Conservation (phyloP, 2,888 invertebrate species). For the Bruchidius siliquastri region DNA sequence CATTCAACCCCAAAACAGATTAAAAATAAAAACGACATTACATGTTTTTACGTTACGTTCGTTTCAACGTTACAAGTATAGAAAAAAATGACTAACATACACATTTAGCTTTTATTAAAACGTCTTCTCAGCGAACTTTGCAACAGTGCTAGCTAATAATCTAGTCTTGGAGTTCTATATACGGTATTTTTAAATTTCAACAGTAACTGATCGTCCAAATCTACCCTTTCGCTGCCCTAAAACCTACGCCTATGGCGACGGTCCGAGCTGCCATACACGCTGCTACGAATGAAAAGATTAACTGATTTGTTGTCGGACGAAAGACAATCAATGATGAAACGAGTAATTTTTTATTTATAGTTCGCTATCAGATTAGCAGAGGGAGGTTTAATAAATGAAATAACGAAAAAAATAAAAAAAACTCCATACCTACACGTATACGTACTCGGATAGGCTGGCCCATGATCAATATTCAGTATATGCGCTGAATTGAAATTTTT, state of each 20-base stretch:
- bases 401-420: slow-evolving; percentile 16
- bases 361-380: slow-evolving; percentile 22
- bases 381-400: slow-evolving; percentile 22
- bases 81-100: no score
- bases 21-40: no score
- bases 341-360: slow-evolving; percentile 26
- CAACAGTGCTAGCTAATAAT: no score
- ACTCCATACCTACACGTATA: slow-evolving; percentile 2
- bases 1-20: no score
- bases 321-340: slow-evolving; percentile 29
- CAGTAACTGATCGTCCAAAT: no score
- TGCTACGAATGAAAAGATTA: slow-evolving; percentile 20
- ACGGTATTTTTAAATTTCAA: no score
- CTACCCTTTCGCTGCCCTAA: background rate
- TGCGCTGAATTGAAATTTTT: slow-evolving; percentile 23
- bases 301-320: slow-evolving; percentile 32
- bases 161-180: no score
- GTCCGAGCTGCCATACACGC: background rate
- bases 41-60: no score
- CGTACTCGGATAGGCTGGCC: background rate
- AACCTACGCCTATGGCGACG: background rate
- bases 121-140: no score
- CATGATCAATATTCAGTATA: background rate
- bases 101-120: no score
- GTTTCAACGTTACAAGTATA: no score